Evolutionary conservation across 1,140 invertebrate species (phyloP), one percentile per base, ranked within the genome.

Genomic region (Pogonognathellus flavescens): DNA sequence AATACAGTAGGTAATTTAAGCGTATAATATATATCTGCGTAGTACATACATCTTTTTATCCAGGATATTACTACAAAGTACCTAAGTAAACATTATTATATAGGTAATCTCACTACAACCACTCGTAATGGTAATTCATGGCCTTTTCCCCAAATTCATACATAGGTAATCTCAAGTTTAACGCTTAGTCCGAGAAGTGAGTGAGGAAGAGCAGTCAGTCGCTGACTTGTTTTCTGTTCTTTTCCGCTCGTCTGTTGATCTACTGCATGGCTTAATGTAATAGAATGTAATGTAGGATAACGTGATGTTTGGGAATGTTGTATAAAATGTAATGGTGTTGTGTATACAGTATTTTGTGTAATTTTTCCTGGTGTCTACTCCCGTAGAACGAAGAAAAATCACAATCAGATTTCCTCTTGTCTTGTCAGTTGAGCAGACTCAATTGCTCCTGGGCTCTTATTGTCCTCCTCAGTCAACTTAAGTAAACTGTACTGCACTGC

Each of bases 251-350:
- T 59, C 55, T 59, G 5, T 14, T 66, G 70, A 49, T 76, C 70
- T 76, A 50, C 49, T 76, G 31, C 31, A n/a, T 50, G 31, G 70
- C 49, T n/a, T 50, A 49, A 31, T 76, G 41, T 76, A 76, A 76
- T 76, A 31, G 31, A 31, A 8, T 76, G 70, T 76, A 76, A 76
- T 76, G 70, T 41, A 49, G 70, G 41, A 76, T 76, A 76, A 76
- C 49, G 70, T 76, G n/a, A 57, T 57, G 53, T n/a, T 41, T 41
- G 31, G 31, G 31, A 76, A 76, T 76, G 70, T 76, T 76, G 16
- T 50, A 76, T 76, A 76, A 76, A 76, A 66, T 66, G 70, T 76
- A 76, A 76, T 76, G 70, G 70, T 76, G 70, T 76, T 76, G 70
- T 76, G n/a, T 76, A 50, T 76, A 31, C 49, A 76, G 70, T 76